Evolutionary conservation across 2,113 vertebrate species (phyloP).

Genomic region (Chascanopsetta lugubris): DNA sequence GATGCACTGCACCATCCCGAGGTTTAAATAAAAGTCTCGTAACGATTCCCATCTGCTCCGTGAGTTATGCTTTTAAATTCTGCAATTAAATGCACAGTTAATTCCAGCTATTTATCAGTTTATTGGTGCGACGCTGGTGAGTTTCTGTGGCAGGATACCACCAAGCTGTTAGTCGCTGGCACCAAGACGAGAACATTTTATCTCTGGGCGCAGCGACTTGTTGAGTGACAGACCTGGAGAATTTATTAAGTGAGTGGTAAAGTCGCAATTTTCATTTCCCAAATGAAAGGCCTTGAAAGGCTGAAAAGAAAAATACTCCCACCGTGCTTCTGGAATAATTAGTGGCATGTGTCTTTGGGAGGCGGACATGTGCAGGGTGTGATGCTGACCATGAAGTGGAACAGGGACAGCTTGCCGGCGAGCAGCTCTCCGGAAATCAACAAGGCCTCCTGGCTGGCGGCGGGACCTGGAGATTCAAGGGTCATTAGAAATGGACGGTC

Average conservation of each 20-base stretch:
- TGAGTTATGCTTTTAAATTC: constrained; percentile 64
- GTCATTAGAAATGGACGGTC: constrained; percentile 38
- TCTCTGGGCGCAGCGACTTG: constrained; percentile 49
- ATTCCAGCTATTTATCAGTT: constrained; percentile 62
- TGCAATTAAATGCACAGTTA: constrained; percentile 72
- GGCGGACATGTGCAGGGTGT: constrained; percentile 22
- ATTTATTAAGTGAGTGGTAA: constrained; percentile 37
- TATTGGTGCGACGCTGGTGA: constrained; percentile 36
- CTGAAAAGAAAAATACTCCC: neutral
- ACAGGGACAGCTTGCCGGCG: constrained; percentile 37
- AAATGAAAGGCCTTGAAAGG: constrained; percentile 9
- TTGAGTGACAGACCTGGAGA: constrained; percentile 30
- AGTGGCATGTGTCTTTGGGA: constrained; percentile 3
- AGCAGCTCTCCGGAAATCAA: constrained; percentile 32
- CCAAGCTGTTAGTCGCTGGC: constrained; percentile 65
- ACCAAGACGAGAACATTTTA: constrained; percentile 56
- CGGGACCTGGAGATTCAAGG: constrained; percentile 49
- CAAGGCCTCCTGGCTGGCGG: constrained; percentile 24
- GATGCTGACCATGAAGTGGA: constrained; percentile 38
- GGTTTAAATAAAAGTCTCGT: constrained; percentile 54
- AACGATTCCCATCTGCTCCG: constrained; percentile 71
- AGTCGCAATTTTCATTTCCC: constrained; percentile 20
- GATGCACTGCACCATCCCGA: constrained; percentile 37
- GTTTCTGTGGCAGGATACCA: constrained; percentile 62
- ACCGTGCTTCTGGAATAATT: constrained; percentile 27